phyloP scores from a whole-genome alignment of 2,888 invertebrate genomes.

The Hydropsyche betteni region DNA sequence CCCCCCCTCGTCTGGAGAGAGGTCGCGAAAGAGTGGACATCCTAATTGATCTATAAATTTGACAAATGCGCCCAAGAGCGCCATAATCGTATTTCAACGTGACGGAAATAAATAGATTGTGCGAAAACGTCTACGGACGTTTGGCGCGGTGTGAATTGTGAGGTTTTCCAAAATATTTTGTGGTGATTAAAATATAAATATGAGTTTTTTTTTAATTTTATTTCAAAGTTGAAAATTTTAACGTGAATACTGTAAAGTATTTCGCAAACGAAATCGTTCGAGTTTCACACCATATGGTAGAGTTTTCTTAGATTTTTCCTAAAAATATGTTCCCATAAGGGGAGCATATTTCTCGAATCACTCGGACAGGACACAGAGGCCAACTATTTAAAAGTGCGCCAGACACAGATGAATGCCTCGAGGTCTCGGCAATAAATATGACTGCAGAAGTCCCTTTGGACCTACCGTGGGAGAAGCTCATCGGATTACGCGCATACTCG shows the following conservation, averaged over 20 bases:
- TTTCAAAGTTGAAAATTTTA: too few species aligned
- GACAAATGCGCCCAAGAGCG: conserved; percentile 29
- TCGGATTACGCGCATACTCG: conserved; percentile 48
- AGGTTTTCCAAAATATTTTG: too few species aligned
- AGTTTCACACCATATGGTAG: not conserved
- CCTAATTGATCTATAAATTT: conserved; percentile 41
- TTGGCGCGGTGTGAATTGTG: too few species aligned
- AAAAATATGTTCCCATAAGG: not conserved
- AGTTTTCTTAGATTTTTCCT: not conserved
- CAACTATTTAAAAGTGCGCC: conserved; percentile 48
- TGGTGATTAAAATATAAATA: too few species aligned
- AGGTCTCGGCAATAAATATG: conserved; percentile 46
- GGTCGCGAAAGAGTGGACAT: conserved; percentile 29
- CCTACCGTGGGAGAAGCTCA: conserved; percentile 36
- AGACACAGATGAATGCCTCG: conserved; percentile 43
- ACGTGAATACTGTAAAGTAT: too few species aligned
- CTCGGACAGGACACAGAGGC: not conserved
- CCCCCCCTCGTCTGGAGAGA: conserved; percentile 4
- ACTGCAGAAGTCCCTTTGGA: conserved; percentile 32
- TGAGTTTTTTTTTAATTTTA: too few species aligned
- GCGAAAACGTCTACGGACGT: not conserved
- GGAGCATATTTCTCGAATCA: not conserved
- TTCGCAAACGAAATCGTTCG: not conserved
- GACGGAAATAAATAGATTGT: not conserved
- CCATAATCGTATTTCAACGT: conserved; percentile 31